Evolutionary conservation across 2,797 vertebrate genomes (phyloP).

Genomic region (Hirundo rustica): DNA sequence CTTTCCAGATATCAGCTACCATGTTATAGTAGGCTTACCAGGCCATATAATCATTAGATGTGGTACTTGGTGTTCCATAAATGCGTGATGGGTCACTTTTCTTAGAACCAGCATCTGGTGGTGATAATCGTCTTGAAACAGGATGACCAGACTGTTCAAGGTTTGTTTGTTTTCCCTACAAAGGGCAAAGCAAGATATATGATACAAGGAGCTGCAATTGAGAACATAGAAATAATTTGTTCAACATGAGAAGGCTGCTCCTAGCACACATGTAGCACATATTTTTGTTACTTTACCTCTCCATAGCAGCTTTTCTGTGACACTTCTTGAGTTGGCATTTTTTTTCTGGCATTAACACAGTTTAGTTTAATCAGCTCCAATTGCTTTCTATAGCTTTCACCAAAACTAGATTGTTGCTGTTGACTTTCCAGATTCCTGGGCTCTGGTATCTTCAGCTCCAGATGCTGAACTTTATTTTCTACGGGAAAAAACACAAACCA

Average conservation of each 20-base stretch:
- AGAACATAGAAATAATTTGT: background rate
- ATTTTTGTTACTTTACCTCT: conserved; percentile 62
- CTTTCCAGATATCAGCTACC: background rate
- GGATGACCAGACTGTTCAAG: conserved; percentile 69
- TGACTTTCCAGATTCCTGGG: conserved; percentile 25
- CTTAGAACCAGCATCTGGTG: conserved; percentile 69
- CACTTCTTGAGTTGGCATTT: conserved; percentile 39
- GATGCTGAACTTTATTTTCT: conserved; percentile 58
- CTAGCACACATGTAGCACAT: background rate
- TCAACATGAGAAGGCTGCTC: background rate
- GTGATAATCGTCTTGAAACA: conserved; percentile 67
- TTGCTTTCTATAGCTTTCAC: conserved; percentile 42
- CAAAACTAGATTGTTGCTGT: conserved; percentile 29
- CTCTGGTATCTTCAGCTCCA: conserved; percentile 43
- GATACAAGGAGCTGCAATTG: background rate
- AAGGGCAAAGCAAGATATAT: background rate
- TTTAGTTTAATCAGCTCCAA: conserved; percentile 47
- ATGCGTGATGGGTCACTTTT: conserved; percentile 68
- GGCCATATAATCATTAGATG: conserved; percentile 70
- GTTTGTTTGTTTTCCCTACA: conserved; percentile 75
- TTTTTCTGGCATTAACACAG: conserved; percentile 8
- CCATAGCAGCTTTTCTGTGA: conserved; percentile 16
- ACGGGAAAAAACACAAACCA: background rate
- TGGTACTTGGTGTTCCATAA: conserved; percentile 83
- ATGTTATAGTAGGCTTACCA: conserved; percentile 64